Base-by-base conservation (phyloP, 1,140 invertebrate genomes). In the Dreissena rostriformis region DNA sequence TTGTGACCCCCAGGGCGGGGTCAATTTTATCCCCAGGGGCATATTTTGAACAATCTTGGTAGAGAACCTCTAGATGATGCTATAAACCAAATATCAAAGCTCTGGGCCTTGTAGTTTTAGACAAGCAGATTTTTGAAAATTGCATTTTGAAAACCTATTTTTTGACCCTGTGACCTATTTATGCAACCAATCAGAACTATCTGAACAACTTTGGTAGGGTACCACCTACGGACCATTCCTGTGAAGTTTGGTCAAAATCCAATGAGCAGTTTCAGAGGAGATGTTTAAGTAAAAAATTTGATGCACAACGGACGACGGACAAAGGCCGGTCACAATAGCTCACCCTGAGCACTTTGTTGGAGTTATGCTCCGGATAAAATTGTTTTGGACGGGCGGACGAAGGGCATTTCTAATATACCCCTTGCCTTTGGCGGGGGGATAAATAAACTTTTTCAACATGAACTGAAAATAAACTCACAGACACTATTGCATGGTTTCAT, bases 111-210 rank as follows among this genome's bases (percentile, higher is more conserved):
- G 65, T 67, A 67, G 65, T 67, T 67, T 67, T 67, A 67, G 65
- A 67, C 65, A 67, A 67, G 65, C 19, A 67, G 19, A 67, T 67
- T 67, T 67, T 67, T 67, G 65, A 67, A 67, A 67, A 67, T 67
- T 67, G 65, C 65, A 19, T 67, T 67, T 67, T 67, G 65, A 67
- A 67, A 67, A 67, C 65, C 65, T 67, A 67, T 67, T 67, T 67
- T 67, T 67, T 67, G 65, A 67, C 19, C 65, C 26, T 28, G 65
- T 28, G 65, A 67, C 65, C 65, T 19, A 22, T 67, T 19, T 19
- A 19, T 67, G 26, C 65, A 67, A 67, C 19, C 19, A 67, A 28
- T 67, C 19, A 67, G 65, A 67, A 22, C 26, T 22, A 67, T 67
- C 26, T 67, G 65, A 67, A 67, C 65, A 67, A 67, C 65, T 67